Base-by-base conservation (phyloP, 2,113 vertebrate species). In the Origma solitaria region DNA sequence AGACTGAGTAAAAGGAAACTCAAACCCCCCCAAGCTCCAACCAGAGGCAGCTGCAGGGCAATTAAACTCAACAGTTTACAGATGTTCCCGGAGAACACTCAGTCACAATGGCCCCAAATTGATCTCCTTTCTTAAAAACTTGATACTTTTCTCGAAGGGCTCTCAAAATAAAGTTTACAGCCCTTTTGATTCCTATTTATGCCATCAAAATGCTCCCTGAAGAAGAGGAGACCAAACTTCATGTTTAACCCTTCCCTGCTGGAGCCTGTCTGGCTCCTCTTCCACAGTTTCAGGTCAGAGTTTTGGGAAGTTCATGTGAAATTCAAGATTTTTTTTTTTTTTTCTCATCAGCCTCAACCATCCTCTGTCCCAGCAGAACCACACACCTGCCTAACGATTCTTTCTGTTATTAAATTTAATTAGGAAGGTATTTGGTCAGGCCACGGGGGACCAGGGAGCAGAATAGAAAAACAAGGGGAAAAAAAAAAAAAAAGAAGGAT, bases 351-450 rank as follows among this genome's bases (percentile, higher is more conserved):
- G 17, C 31, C 20, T 56, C 75, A 51, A 65, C 57, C 82, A 56
- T 14, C n/a, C 27, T 51, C 27, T 82, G 42, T 84, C 77, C 78
- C 84, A 78, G 56, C 51, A 96, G 95, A 93, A 50, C 60, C 62
- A 11, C 47, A 28, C 31, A 25, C 24, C 54, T 66, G 78, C 8
- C 40, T 97, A 72, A 95, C 79, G 60, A 94, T 40, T 49, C 66
- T 68, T 93, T 79, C 90, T 84, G 37, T 95, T 96, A 93, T 73
- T 90, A 83, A 80, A 96, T 91, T 96, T 95, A 97, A 97, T 97
- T 93, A 95, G 95, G 61, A 50, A 91, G 66, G 82, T 70, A 90
- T 94, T 95, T 82, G 24, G 61, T 82, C 72, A 88, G 75, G 81
- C 71, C 94, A 94, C 10, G 1, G 44, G 69, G 42, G 93, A 27